phyloP scores from a whole-genome alignment of 2,888 invertebrate genomes.

The Tenthredo mesomela region DNA sequence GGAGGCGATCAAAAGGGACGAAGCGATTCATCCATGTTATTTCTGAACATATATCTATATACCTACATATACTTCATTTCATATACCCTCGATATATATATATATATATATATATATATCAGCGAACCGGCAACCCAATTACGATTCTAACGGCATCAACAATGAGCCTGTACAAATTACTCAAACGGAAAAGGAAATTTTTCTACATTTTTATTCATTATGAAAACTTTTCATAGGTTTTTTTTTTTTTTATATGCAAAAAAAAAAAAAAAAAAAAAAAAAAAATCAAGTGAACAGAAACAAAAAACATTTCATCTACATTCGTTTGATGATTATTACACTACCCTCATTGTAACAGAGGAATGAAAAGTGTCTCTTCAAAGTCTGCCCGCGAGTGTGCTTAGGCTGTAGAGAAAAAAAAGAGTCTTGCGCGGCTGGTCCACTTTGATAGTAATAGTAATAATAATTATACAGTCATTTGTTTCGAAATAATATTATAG shows the following conservation, averaged over 20 bases:
- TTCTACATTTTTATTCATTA: neutral
- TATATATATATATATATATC: too few species aligned
- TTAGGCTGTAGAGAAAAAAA: neutral
- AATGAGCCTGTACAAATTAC: neutral
- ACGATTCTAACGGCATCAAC: neutral
- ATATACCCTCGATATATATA: neutral
- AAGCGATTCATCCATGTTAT: neutral
- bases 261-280: neutral
- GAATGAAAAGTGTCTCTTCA: neutral
- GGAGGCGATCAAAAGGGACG: neutral
- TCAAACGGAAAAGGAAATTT: neutral
- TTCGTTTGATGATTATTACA: neutral
- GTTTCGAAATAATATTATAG: neutral
- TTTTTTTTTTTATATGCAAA: neutral
- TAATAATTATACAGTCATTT: slow-evolving; percentile 6
- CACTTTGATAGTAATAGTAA: neutral
- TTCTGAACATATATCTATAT: neutral
- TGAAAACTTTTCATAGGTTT: neutral
- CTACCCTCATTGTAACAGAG: neutral
- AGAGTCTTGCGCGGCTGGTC: neutral
- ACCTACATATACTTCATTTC: neutral
- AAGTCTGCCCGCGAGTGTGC: neutral
- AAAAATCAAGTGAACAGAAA: neutral
- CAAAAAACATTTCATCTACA: neutral
- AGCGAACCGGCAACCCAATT: neutral